Evolutionary conservation across 2,113 vertebrate genomes (phyloP).

Genomic region (Narcine bancroftii): DNA sequence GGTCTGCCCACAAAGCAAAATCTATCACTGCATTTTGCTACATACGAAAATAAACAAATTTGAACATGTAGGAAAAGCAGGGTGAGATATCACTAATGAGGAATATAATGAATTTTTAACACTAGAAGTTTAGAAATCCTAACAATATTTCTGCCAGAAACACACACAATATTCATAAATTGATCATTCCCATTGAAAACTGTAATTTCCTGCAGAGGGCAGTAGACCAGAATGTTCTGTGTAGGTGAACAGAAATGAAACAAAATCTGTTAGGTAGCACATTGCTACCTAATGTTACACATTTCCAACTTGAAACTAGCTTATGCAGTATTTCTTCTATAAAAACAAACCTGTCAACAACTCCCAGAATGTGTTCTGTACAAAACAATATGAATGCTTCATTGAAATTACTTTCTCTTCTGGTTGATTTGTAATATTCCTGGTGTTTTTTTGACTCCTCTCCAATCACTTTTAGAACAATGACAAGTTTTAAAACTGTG

Average conservation of each 20-base stretch:
- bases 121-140: background rate
- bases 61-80: background rate
- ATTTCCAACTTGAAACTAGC: background rate
- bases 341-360: background rate
- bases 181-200: background rate
- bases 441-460: background rate
- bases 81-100: background rate
- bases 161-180: background rate
- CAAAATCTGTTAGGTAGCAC: background rate
- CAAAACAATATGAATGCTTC: background rate
- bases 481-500: background rate
- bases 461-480: background rate
- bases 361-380: background rate
- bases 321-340: background rate
- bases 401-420: background rate
- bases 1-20: too few relatives aligned
- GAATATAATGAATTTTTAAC: background rate
- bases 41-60: too few relatives aligned
- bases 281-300: background rate
- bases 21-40: too few relatives aligned
- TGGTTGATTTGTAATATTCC: background rate
- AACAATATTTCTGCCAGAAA: background rate
- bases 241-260: background rate
- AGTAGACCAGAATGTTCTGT: background rate
- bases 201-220: constrained; percentile 2